Evolutionary conservation across 2,113 vertebrate species (phyloP).

Genomic region (Marmota monax): DNA sequence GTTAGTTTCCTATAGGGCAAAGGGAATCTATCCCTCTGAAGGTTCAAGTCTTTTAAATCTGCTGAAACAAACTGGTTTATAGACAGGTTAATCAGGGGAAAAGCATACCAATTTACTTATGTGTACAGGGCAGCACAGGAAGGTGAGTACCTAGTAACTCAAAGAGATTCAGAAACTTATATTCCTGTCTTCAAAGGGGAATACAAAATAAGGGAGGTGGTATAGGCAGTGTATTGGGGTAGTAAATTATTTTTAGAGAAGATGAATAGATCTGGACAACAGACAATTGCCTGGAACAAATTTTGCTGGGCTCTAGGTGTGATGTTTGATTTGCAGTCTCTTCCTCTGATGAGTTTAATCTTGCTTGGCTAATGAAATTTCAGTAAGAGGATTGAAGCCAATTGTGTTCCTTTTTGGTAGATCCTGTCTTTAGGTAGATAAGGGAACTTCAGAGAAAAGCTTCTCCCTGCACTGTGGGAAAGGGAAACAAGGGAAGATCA

Average conservation of each 20-base stretch:
- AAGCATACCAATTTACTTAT: not conserved
- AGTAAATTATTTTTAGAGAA: not conserved
- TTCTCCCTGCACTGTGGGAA: not conserved
- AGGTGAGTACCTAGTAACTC: not conserved
- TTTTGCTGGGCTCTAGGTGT: not conserved
- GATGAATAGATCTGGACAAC: not conserved
- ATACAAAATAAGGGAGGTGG: too few species aligned
- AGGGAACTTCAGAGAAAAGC: not conserved
- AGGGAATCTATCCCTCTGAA: not conserved
- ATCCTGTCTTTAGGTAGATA: conserved; percentile 9
- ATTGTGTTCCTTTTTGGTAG: not conserved
- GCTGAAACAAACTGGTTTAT: not conserved
- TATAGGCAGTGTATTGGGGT: not conserved
- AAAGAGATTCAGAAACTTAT: not conserved
- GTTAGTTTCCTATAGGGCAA: not conserved
- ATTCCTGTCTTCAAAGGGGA: not conserved
- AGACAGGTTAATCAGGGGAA: not conserved
- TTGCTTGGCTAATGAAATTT: conserved; percentile 48
- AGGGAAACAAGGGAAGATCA: not conserved
- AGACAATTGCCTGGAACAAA: not conserved
- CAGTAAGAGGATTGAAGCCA: not conserved
- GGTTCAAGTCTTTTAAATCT: not conserved
- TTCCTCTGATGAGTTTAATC: conserved; percentile 35
- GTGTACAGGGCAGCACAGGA: not conserved
- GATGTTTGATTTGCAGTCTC: conserved; percentile 2